Evolutionary conservation across 2,888 invertebrate species (phyloP), one percentile per base, ranked within the genome.

Genomic region (Hemicrepidius hirtus): DNA sequence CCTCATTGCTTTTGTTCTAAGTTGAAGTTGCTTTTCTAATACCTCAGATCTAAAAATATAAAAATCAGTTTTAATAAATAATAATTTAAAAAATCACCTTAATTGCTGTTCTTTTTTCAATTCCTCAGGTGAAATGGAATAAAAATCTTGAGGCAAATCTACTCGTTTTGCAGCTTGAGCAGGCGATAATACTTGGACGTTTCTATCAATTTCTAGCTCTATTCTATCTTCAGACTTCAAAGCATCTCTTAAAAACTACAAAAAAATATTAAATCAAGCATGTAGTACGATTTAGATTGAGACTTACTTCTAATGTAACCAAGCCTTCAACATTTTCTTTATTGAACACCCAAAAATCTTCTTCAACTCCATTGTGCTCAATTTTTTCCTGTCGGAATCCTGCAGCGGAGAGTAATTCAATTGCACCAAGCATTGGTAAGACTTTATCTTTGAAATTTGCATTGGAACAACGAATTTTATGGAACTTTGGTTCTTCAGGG

Each of bases 1-100:
- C 20, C 97, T 87, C 97, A 98, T 98, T 1, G 97, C 97, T 85
- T 97, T 97, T 0, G 98, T 98, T 80, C 96, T 89, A 6, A 99
- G 87, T 88, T 95, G 93, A 83, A 95, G 92, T 82, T 93, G 91
- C 81, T 90, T 93, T 83, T 97, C 97, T 40, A 94, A 89, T 1
- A 92, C 91, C 85, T 96, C 95, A 13, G 90, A 83, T 78, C 95
- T 94, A 83, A 44, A 82, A 49, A 49, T n/a, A n/a, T n/a, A n/a
- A n/a, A n/a, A n/a, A n/a, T n/a, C n/a, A n/a, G n/a, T n/a, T n/a
- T 71, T 16, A 20, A 12, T 40, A 40, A 53, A 69, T 7, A 35
- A 41, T 28, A 41, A 7, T n/a, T 37, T 37, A 37, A 18, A 13
- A 50, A 53, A 68, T 71, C 86, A 92, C 94, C 90, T 90, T n/a